Percentiles rank a stretch among this genome's conserved stretches.
Conservation (phyloP, 37 sponge, comb jelly and placozoan genomes). For the Corticium candelabrum region DNA sequence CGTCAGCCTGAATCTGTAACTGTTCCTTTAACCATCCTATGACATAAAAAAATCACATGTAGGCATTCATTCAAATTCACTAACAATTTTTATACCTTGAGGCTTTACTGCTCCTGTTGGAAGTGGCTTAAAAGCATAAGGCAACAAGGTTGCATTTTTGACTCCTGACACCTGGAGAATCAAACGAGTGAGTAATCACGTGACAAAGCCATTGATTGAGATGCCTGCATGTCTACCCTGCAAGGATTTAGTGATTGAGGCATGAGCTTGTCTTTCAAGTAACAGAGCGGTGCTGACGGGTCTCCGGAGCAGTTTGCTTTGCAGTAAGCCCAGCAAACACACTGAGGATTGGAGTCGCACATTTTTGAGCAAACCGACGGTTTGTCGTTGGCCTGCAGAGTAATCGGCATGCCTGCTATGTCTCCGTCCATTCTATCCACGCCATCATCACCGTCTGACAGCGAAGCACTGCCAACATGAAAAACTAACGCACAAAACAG, state of each 20-base stretch:
- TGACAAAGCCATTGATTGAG: neutral
- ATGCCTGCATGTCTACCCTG: constrained; percentile 33
- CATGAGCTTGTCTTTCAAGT: constrained; percentile 26
- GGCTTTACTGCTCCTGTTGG: constrained; percentile 44
- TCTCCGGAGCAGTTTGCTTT: constrained; percentile 29
- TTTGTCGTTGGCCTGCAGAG: neutral
- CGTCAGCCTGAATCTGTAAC: constrained; percentile 37
- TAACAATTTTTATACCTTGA: constrained; percentile 16
- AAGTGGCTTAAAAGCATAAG: constrained; percentile 29
- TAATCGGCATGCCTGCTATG: constrained; percentile 29
- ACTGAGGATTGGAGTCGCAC: constrained; percentile 24
- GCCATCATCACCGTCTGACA: constrained; percentile 53
- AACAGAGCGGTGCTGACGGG: constrained; percentile 17
- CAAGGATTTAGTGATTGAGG: constrained; percentile 24
- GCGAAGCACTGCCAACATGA: constrained; percentile 11
- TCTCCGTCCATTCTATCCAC: constrained; percentile 49
- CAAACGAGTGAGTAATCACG: neutral
- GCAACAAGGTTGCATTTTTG: constrained; percentile 23
- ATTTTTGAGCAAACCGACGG: constrained; percentile 28
- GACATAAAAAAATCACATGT: constrained; percentile 3
- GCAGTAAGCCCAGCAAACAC: constrained; percentile 46
- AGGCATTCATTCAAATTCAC: neutral
- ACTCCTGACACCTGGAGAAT: constrained; percentile 44
- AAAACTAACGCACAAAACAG: neutral
- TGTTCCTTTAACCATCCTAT: constrained; percentile 53